phyloP scores from a whole-genome alignment of 1,140 invertebrate species.

The Cydia strobilella region DNA sequence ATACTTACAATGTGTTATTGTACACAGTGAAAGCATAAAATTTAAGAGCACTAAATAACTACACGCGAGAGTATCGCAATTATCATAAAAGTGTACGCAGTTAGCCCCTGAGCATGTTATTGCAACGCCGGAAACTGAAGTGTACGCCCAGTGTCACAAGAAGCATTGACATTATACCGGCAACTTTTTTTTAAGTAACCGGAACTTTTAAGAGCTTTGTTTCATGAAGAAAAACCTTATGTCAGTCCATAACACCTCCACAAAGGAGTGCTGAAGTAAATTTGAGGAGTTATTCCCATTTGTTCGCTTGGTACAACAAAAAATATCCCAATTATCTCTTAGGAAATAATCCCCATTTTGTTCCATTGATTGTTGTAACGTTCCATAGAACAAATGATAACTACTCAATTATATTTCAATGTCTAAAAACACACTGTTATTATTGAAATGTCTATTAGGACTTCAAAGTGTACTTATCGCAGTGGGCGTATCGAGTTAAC shows the following conservation, averaged over 20 bases:
- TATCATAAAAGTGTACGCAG: conserved; percentile 7
- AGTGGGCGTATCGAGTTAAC: conserved; percentile 23
- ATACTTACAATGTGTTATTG: no score
- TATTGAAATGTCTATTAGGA: not conserved
- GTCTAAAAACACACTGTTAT: not conserved
- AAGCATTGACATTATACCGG: not conserved
- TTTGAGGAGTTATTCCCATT: not conserved
- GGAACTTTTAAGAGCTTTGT: not conserved
- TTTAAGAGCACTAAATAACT: not conserved
- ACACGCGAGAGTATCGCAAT: not conserved
- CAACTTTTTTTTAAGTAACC: not conserved
- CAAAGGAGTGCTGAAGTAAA: not conserved
- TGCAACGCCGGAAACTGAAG: conserved; percentile 4
- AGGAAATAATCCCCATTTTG: not conserved
- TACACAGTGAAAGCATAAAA: not conserved
- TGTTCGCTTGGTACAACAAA: no score
- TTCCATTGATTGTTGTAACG: not conserved
- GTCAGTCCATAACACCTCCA: no score
- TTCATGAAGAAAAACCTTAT: not conserved
- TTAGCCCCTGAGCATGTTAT: not conserved
- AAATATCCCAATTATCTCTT: not conserved
- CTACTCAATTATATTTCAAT: not conserved
- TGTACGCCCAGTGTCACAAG: not conserved
- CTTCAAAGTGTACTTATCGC: not conserved
- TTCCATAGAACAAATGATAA: not conserved